Percentiles rank a stretch among this genome's conserved stretches.
phyloP scores from a whole-genome alignment of 1,140 invertebrate species.

The Macrocentrus cingulum region DNA sequence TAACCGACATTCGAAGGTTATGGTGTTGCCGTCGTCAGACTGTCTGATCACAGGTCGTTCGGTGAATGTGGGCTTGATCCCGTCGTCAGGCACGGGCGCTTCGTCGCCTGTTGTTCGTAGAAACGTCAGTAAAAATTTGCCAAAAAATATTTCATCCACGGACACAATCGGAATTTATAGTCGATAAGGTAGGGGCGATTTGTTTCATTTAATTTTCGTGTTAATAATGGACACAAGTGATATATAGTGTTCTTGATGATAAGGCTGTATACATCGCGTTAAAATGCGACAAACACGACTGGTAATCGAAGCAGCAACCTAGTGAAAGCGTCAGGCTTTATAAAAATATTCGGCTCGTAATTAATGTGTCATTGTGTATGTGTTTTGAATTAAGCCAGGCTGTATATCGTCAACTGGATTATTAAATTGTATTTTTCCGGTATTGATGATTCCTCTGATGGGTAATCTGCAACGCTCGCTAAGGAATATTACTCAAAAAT shows the following conservation, averaged over 20 bases:
- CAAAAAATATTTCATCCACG: slow-evolving; percentile 24
- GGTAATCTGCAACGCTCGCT: too few species aligned
- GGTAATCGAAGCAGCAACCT: slow-evolving; percentile 48
- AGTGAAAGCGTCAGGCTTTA: slow-evolving; percentile 46
- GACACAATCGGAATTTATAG: too few species aligned
- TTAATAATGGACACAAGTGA: slow-evolving; percentile 23
- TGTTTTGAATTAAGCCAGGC: slow-evolving; percentile 35
- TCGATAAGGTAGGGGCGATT: too few species aligned
- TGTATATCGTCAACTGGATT: slow-evolving; percentile 51
- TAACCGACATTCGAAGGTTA: slow-evolving; percentile 93
- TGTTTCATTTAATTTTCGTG: slow-evolving; percentile 19
- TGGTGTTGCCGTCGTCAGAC: slow-evolving; percentile 88
- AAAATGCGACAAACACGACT: slow-evolving; percentile 33
- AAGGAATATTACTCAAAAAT: too few species aligned
- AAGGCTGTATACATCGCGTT: slow-evolving; percentile 15
- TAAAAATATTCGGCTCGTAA: slow-evolving; percentile 26
- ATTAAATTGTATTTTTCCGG: slow-evolving; percentile 4
- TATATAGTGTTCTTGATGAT: not conserved
- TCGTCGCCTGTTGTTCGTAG: slow-evolving; percentile 78
- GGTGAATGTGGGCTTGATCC: slow-evolving; percentile 92
- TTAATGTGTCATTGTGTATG: slow-evolving; percentile 40
- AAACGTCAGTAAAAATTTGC: slow-evolving; percentile 4
- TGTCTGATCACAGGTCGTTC: slow-evolving; percentile 94
- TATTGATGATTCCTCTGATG: too few species aligned
- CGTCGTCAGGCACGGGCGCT: slow-evolving; percentile 84